Conservation (phyloP, 2,888 invertebrate species). For the Eurytoma adleriae region DNA sequence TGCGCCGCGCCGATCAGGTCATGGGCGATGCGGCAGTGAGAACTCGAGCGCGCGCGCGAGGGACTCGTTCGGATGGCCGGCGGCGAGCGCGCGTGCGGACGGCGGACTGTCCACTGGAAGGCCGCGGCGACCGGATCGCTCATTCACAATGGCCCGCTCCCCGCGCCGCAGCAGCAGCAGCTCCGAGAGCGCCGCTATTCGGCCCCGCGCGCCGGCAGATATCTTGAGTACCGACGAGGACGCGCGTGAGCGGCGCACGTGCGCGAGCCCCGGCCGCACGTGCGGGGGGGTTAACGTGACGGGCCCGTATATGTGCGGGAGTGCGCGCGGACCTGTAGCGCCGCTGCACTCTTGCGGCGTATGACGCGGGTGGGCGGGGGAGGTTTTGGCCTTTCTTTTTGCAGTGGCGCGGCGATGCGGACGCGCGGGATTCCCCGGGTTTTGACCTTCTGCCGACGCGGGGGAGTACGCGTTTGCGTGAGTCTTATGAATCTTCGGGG, state of each 20-base stretch:
- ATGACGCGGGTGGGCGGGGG: background rate
- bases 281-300: no score
- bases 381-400: no score
- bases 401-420: no score
- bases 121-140: background rate
- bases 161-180: slow-evolving; percentile 13
- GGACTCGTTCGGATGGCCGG: slow-evolving; percentile 7
- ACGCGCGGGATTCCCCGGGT: no score
- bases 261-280: background rate
- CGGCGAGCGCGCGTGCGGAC: background rate
- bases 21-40: background rate
- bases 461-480: no score
- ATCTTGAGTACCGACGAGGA: slow-evolving; percentile 49
- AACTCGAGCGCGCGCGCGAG: background rate
- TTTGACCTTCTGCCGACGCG: no score
- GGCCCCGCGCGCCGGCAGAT: slow-evolving; percentile 34
- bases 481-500: no score
- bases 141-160: slow-evolving; percentile 25
- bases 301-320: background rate
- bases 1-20: slow-evolving; percentile 66
- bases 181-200: slow-evolving; percentile 18
- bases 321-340: background rate
- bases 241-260: background rate
- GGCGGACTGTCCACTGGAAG: slow-evolving; percentile 16
- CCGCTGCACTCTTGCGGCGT: slow-evolving; percentile 2